phyloP scores from a whole-genome alignment of 2,888 invertebrate species.

The Nasonia oneida region DNA sequence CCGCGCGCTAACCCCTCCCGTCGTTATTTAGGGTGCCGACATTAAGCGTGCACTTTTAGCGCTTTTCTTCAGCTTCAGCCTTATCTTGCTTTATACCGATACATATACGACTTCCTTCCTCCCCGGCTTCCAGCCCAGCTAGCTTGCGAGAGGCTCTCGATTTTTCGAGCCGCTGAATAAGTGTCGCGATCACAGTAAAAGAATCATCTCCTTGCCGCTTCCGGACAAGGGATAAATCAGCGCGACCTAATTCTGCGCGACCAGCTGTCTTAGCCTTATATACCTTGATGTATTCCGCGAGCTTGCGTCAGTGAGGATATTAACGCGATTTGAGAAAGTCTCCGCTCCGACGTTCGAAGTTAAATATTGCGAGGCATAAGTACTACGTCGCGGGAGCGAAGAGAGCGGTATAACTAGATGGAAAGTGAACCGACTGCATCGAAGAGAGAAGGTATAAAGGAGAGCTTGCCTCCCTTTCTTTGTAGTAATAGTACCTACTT shows the following conservation, averaged over 20 bases:
- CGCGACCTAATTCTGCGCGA: not conserved
- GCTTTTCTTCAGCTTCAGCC: slow-evolving; percentile 28
- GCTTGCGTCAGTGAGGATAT: not conserved
- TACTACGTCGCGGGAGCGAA: not conserved
- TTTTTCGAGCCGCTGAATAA: slow-evolving; percentile 6
- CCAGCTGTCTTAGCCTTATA: not conserved
- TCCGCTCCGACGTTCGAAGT: not conserved
- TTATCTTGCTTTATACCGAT: slow-evolving; percentile 45
- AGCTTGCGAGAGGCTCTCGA: not conserved
- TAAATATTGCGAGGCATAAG: not conserved
- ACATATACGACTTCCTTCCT: slow-evolving; percentile 38
- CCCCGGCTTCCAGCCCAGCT: not conserved
- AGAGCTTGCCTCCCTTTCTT: not conserved
- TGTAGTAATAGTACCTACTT: slow-evolving; percentile 5
- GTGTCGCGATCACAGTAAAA: not conserved
- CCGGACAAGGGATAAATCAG: not conserved
- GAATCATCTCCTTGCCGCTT: slow-evolving; percentile 9
- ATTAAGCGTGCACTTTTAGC: slow-evolving; percentile 48
- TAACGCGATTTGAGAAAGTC: not conserved
- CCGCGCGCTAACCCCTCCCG: not conserved
- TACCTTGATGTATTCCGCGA: not conserved
- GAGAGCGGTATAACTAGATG: not conserved
- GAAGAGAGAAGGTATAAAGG: not conserved
- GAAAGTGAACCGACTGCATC: not conserved
- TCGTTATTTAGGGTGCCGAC: slow-evolving; percentile 48